Evolutionary conservation across 2,797 vertebrate genomes (phyloP), one percentile per base, ranked within the genome.

Genomic region (Heteromormyrus szaboi): DNA sequence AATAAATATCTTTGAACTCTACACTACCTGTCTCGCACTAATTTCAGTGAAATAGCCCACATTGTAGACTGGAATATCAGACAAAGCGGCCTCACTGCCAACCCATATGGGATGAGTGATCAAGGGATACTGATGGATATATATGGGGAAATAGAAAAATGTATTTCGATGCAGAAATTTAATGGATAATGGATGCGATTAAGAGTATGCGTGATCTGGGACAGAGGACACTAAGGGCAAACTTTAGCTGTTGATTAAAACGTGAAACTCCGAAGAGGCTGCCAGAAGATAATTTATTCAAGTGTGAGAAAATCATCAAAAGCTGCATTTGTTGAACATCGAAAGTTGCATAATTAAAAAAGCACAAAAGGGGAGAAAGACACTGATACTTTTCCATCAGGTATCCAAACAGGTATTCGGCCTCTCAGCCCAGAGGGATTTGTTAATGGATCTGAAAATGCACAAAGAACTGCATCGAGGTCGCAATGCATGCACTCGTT

Each of bases 311-410:
- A 88, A 59, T n/a, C 22, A 79, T 46, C 88, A 22, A 41, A 29
- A 9, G 37, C 22, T 88, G 22, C 41, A 50, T 88, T 88, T 65
- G 88, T 65, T 53, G 37, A 62, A 88, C 44, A 54, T 62, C 17
- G 46, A 76, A 89, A 86, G 41, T 22, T 29, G 59, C 19, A 89
- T 86, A 86, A 86, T 72, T 29, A 89, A 50, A 59, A 89, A 68
- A n/a, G 41, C 44, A 56, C 17, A 41, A 53, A 54, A 53, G 29
- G 6, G 65, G 29, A 22, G 53, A 76, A 56, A 86, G 48, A 86
- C 62, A 46, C 14, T 12, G 17, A 53, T n/a, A n/a, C 4, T 68
- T 65, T 14, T 44, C 25, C 22, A 56, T 83, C 51, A 46, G 41
- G 17, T 59, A 48, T 8, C 81, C 54, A 46, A 9, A 33, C 48